Base-by-base conservation (phyloP, 2,888 invertebrate species). In the Andricus quercusramuli region DNA sequence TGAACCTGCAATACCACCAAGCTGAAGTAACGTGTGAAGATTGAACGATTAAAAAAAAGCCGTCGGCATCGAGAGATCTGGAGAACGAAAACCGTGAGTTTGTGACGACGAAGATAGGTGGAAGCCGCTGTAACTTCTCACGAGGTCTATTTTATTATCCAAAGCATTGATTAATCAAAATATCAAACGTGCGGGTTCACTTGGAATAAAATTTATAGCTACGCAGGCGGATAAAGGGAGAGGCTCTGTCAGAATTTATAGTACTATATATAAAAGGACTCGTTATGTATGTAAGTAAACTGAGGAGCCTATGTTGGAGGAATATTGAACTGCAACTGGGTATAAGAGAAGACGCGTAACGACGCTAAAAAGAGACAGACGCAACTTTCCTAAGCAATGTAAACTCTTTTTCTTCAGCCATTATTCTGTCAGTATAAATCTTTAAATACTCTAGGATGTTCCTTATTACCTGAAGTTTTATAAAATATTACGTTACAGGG, bases 91-190 rank as follows among this genome's bases (percentile, higher is more conserved):
- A n/a, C n/a, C 56, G 13, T 41, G 41, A 44, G 5, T 41, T 67
- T n/a, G 25, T 41, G 15, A 1, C 67, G 41, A 66, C n/a, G 11
- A 15, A 67, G 32, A 66, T 22, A 59, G 11, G 59, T 66, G 66
- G 20, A 66, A 37, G 37, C 66, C 17, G 3, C 8, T 9, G 20
- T n/a, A n/a, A 66, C 37, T 66, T n/a, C 13, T n/a, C 32, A 66
- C 32, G 9, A 37, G 32, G n/a, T 29, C 3, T 66, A 66, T 11
- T 66, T 66, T 66, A 66, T 66, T 37, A 66, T 41, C 66, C 22
- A 22, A 37, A n/a, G 41, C 32, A 66, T 66, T 66, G 37, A 66
- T 66, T 66, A 66, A 66, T 66, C 29, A 66, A 66, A 66, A 66
- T 66, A 66, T 29, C 37, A 66, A 65, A 47, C 47, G 56, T 56